A percentile compares a stretch with the other conserved stretches of the same genome.
Evolutionary conservation across 2,797 vertebrate species (phyloP).

Genomic region (Eulemur coronatus): DNA sequence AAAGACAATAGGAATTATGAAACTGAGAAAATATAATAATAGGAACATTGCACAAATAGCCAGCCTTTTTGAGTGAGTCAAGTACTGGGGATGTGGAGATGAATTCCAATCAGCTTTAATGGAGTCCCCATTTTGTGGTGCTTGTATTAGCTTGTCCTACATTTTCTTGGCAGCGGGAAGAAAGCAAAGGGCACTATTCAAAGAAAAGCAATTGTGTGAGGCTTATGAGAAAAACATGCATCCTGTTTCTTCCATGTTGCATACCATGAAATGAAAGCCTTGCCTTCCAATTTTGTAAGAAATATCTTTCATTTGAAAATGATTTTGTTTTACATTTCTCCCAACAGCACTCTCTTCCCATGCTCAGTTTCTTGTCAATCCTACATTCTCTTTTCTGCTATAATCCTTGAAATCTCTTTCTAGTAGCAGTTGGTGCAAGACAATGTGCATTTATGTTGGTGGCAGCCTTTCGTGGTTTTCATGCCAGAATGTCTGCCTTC

Average conservation of each 20-base stretch:
- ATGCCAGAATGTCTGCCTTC: constrained; percentile 70
- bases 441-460: constrained; percentile 69
- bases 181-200: constrained; percentile 65
- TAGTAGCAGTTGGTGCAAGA: constrained; percentile 66
- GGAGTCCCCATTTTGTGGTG: constrained; percentile 46
- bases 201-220: constrained; percentile 45
- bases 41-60: not conserved
- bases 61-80: constrained; percentile 4
- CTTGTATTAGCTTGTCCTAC: constrained; percentile 71
- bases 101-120: constrained; percentile 69
- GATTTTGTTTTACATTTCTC: constrained; percentile 23
- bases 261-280: constrained; percentile 27
- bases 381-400: constrained; percentile 38
- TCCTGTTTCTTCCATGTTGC: constrained; percentile 17
- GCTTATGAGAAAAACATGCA: constrained; percentile 51
- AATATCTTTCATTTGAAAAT: constrained; percentile 47
- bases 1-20: constrained; percentile 6
- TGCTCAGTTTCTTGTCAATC: constrained; percentile 34
- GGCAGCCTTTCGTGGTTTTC: constrained; percentile 60
- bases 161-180: constrained; percentile 73
- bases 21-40: constrained; percentile 30
- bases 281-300: constrained; percentile 46
- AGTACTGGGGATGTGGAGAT: not conserved
- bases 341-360: not conserved
- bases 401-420: constrained; percentile 68